phyloP scores from a whole-genome alignment of 2,113 vertebrate genomes.

The Daubentonia madagascariensis region DNA sequence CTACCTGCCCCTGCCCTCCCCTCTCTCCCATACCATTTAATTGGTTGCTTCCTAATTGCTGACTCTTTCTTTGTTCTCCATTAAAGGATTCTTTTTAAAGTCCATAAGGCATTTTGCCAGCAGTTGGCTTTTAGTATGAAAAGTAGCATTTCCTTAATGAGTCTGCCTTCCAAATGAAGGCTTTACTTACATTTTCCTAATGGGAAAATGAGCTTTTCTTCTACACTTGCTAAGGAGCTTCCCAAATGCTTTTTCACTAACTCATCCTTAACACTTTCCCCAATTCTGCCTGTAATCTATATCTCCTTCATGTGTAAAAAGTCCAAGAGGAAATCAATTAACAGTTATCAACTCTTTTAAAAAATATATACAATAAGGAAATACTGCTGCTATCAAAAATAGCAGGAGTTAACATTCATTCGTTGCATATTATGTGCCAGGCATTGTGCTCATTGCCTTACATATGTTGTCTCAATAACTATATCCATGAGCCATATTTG shows the following conservation, averaged over 20 bases:
- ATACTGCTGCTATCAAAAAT: background rate
- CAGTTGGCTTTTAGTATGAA: slow-evolving; percentile 62
- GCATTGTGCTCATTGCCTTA: background rate
- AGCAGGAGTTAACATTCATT: background rate
- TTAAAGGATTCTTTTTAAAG: slow-evolving; percentile 45
- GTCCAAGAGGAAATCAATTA: background rate
- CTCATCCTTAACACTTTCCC: background rate
- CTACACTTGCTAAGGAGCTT: background rate
- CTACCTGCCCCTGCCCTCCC: background rate
- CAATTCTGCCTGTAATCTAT: background rate
- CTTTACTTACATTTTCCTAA: slow-evolving; percentile 59
- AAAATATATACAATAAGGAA: background rate
- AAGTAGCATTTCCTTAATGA: slow-evolving; percentile 61
- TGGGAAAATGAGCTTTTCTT: slow-evolving; percentile 32
- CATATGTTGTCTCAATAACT: background rate
- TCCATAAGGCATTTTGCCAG: slow-evolving; percentile 44
- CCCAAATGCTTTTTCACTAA: background rate
- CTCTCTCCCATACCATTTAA: background rate
- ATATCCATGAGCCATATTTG: background rate
- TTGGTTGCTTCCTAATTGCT: slow-evolving; percentile 64
- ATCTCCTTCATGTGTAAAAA: slow-evolving; percentile 4
- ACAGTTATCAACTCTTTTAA: background rate
- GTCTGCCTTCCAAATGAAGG: slow-evolving; percentile 31
- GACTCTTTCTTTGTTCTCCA: slow-evolving; percentile 28
- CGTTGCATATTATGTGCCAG: background rate